Evolutionary conservation across 2,113 vertebrate species (phyloP), one percentile per base, ranked within the genome.

Genomic region (Drymodes brunneopygia): DNA sequence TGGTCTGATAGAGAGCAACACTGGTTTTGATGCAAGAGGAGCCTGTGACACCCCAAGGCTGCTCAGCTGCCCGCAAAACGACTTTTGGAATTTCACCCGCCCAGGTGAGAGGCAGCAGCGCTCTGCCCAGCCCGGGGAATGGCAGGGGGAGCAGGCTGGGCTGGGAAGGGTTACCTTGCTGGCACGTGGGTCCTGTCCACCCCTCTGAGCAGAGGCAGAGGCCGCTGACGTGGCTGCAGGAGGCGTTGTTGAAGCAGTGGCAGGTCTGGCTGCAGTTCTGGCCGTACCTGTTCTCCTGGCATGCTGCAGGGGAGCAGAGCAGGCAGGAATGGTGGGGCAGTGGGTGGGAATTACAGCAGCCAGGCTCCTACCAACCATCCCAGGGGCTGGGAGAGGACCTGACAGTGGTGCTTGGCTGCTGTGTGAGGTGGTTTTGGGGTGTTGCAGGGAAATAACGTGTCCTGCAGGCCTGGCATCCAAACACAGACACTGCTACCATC

Each of bases 131-230:
- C 4, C 40, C 0, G 0, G 44, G 44, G 54, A 42, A 12, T 0
- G 22, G 33, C 77, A 24, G 61, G 47, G 71, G 28, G 13, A 10
- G 50, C 28, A 9, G 45, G 4, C 15, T 7, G 25, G 36, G 20
- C 2, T 20, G 4, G n/a, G 38, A 47, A 15, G 35, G 0, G 14
- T 97, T 97, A 99, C 99, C 98, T 95, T 98, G 97, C 91, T 98
- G 97, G 97, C 99, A 99, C 60, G 88, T 96, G 90, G 98, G 84
- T 60, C 99, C 99, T 0, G 28, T 99, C 99, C 99, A 99, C 7
- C 99, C 99, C 0, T 98, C 96, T 0, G 95, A 75, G 40, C 99
- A 99, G 91, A 47, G 95, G 88, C 99, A 99, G 44, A 35, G 98
- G 45, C 99, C 99, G 0, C 91, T 98, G 78, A 98, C 54, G 3